Percentiles rank a stretch among this genome's conserved stretches.
Conservation (phyloP, 2,888 invertebrate species). For the Dicycla oo region DNA sequence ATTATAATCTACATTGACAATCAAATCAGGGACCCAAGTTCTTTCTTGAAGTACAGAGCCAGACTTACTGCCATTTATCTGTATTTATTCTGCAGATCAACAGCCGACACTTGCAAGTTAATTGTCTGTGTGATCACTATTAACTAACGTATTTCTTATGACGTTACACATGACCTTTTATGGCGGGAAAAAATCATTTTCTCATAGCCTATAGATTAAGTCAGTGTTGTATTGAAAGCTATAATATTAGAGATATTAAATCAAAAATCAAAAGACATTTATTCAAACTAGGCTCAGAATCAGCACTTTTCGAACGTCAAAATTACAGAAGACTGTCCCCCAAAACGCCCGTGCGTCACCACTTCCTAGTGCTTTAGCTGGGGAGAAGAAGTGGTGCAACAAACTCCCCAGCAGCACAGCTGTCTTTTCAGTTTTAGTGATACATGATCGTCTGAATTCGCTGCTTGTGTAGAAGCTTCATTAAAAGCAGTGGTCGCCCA, state of each 20-base stretch:
- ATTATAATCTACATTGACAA: neutral
- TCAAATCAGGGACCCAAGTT: neutral
- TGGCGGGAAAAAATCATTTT: conserved; percentile 47
- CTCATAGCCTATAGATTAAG: conserved; percentile 50
- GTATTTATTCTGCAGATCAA: neutral
- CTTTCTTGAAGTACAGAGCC: neutral
- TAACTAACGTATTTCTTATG: conserved; percentile 38
- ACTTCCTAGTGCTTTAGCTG: neutral
- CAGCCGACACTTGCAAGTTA: conserved; percentile 21
- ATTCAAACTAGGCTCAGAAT: neutral
- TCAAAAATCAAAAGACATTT: neutral
- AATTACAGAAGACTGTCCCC: neutral
- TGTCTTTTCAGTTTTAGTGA: conserved; percentile 8
- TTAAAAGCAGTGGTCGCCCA: too few species aligned
- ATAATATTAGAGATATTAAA: neutral
- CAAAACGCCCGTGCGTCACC: too few species aligned
- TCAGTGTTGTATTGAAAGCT: conserved; percentile 1
- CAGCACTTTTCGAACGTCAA: neutral
- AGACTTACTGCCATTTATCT: neutral
- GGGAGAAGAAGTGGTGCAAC: neutral
- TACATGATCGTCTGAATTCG: neutral
- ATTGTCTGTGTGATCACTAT: conserved; percentile 29
- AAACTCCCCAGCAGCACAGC: neutral
- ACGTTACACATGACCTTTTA: conserved; percentile 36
- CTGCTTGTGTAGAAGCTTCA: neutral